Evolutionary conservation across 2,888 invertebrate genomes (phyloP), one percentile per base, ranked within the genome.

Genomic region (Oeneis ivallda): DNA sequence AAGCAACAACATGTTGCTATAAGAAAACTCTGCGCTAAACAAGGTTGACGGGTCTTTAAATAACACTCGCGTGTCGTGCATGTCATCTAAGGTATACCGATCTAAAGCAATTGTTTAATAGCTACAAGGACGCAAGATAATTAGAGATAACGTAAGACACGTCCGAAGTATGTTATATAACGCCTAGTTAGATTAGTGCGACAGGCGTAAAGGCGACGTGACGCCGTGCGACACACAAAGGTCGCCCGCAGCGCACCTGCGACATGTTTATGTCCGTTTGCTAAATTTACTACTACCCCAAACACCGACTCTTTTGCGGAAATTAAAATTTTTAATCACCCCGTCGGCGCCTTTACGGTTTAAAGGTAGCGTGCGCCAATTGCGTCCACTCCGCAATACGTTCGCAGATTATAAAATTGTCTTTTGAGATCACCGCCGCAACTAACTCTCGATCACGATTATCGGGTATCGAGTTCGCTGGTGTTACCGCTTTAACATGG

Each of bases 201-300:
- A 69, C 62, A 59, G 64, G 64, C 65, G 68, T 64, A 50, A 66
- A 64, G 45, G 60, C 64, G 66, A 63, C 50, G 60, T 61, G 60
- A 63, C 62, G 52, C 39, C 58, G 66, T 50, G 43, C 63, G 61
- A 62, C 52, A 64, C 74, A 83, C 85, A 84, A 87, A 82, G 87
- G 79, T 71, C 80, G 75, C 86, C 78, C 74, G 78, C 74, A 37
- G 77, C 62, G 77, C 84, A 82, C 83, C 82, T 81, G 84, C 76
- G 87, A 88, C 87, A 87, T 86, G 80, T 89, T 89, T 89, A 90
- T 89, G 87, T 75, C 78, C 78, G 76, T 76, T 80, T 81, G 83
- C 84, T 81, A 85, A 88, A 89, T 88, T 89, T 87, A 88, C 86
- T 82, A 72, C 79, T 78, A 72, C 65, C 72, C 71, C 64, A 71